A percentile compares a stretch with the other conserved stretches of the same genome.
phyloP scores from a whole-genome alignment of 2,888 invertebrate species.

The Chrysina gloriosa region DNA sequence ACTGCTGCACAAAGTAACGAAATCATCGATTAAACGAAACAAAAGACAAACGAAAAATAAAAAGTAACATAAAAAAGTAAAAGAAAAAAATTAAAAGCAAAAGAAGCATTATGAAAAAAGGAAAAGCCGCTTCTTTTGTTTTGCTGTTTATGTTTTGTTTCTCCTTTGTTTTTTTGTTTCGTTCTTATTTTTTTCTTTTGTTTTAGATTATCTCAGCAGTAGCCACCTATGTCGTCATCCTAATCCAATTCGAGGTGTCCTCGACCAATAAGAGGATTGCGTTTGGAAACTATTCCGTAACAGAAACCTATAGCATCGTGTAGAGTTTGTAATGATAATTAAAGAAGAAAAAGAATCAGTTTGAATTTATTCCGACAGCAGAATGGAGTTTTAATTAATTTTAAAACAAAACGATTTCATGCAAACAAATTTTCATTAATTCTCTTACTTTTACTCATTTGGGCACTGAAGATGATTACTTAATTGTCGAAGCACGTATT shows the following conservation, averaged over 20 bases:
- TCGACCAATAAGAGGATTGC: neutral
- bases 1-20: constrained; percentile 43
- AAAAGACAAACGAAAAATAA: no score
- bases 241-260: constrained; percentile 2
- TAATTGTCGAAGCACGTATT: no score
- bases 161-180: neutral
- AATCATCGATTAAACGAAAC: no score
- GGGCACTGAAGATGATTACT: no score
- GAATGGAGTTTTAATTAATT: no score
- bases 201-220: constrained; percentile 21
- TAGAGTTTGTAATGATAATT: neutral
- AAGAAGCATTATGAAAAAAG: no score
- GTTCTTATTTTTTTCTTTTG: no score
- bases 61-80: no score
- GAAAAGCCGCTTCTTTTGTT: no score
- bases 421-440: neutral
- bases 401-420: neutral
- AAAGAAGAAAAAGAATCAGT: no score
- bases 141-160: neutral
- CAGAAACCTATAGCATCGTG: neutral
- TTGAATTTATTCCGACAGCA: neutral
- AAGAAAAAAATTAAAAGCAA: no score
- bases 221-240: constrained; percentile 16
- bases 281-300: neutral
- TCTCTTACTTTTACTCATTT: no score